Evolutionary conservation across 2,888 invertebrate species (phyloP), one percentile per base, ranked within the genome.

Genomic region (Sminthurinus aureus): DNA sequence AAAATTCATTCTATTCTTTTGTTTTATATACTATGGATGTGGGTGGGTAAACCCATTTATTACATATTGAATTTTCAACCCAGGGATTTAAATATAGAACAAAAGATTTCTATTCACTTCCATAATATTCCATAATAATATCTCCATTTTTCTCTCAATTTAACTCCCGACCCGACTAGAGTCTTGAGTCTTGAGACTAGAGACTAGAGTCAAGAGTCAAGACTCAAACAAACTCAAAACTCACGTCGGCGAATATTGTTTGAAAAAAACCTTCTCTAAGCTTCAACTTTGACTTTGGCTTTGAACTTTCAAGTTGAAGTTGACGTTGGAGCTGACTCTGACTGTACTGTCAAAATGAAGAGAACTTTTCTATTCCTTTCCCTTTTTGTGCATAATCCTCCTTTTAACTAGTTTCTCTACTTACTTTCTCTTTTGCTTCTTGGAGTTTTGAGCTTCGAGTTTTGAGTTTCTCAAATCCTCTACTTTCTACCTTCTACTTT

Each of bases 1-100:
- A 91, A 52, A 67, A 38, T 38, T 6, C 38, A 38, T 6, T 76
- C 58, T 26, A 9, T 20, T 38, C 50, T 75, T 22, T 20, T 38
- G 6, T 38, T 38, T 38, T 38, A 38, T 38, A n/a, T 38, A 38
- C 6, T 38, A 38, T 38, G 3, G n/a, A n/a, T n/a, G n/a, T n/a
- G n/a, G n/a, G n/a, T n/a, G n/a, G n/a, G n/a, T n/a, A n/a, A n/a
- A 38, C 38, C 1, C 38, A 24, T 76, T 20, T 26, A n/a, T 50
- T 76, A 38, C 20, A 51, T 13, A 67, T 52, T 64, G 66, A 24
- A 15, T 74, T 74, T 26, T 11, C 74, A 74, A 11, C 64, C 64
- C 66, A 15, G 3, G 1, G 66, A 66, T 66, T 66, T 66, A 66
- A 1, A n/a, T 66, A 66, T 66, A 66, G 66, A 66, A 66, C 20